These are phyloP conservation scores for Nephrotoma appendiculata DNA, from an alignment of 2,888 invertebrate species.

Conservation along the genomic window DNA sequence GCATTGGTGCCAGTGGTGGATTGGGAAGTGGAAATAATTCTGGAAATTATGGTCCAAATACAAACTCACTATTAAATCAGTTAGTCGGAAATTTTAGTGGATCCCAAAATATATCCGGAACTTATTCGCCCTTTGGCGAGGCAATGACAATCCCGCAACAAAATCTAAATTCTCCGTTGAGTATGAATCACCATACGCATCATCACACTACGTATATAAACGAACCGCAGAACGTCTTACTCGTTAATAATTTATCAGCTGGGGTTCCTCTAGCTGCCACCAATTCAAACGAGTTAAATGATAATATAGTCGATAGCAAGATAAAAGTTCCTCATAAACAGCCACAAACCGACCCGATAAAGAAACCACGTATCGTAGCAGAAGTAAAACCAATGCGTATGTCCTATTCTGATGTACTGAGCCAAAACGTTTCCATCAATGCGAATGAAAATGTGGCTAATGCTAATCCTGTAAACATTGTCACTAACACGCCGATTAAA, in stretches of 20 bases:
- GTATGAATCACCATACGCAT: constrained; percentile 5
- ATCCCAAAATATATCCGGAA: constrained; percentile 25
- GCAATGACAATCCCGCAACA: background rate
- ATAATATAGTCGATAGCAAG: background rate
- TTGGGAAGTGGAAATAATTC: constrained; percentile 1
- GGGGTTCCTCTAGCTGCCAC: background rate
- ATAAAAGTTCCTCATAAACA: background rate
- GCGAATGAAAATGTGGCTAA: constrained; percentile 22
- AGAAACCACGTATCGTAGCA: constrained; percentile 50
- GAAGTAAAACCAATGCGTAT: constrained; percentile 80
- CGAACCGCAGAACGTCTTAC: constrained; percentile 12
- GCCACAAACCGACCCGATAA: constrained; percentile 12
- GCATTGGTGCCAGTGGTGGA: background rate
- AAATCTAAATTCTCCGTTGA: background rate
- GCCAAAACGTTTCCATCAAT: constrained; percentile 44
- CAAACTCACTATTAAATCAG: constrained; percentile 28
- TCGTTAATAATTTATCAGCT: constrained; percentile 8
- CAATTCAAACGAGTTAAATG: background rate
- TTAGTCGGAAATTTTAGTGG: constrained; percentile 27
- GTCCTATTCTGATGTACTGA: constrained; percentile 69
- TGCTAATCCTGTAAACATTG: background rate
- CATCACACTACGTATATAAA: constrained; percentile 10
- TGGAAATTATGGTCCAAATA: constrained; percentile 12
- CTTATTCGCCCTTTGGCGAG: constrained; percentile 25
- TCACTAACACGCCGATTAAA: background rate